Conservation (phyloP, 2,888 invertebrate species). For the Brenthis hecate region DNA sequence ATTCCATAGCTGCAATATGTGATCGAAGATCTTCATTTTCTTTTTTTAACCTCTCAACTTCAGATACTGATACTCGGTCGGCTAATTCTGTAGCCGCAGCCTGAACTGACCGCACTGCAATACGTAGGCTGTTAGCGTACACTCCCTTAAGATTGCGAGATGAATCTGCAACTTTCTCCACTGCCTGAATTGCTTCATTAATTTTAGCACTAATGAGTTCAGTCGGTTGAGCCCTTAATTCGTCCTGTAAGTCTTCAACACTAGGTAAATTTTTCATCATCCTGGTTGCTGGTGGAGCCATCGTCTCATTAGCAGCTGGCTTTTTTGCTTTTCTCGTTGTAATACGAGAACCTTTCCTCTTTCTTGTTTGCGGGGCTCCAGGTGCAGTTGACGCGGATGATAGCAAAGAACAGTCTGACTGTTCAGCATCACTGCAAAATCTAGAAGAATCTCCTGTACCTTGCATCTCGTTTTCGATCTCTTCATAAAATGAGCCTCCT, state of each 20-base stretch:
- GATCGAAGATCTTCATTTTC: neutral
- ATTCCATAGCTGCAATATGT: neutral
- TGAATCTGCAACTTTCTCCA: conserved; percentile 1
- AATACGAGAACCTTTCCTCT: no score
- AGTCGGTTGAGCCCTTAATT: neutral
- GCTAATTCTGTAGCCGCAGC: neutral
- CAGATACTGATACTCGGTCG: neutral
- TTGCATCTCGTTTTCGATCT: neutral
- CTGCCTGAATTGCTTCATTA: neutral
- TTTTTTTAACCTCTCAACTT: neutral
- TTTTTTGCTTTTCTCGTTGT: no score
- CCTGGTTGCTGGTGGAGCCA: no score
- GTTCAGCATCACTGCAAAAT: no score
- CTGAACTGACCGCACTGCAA: neutral
- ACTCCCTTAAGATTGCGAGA: conserved; percentile 1
- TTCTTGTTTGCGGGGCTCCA: no score
- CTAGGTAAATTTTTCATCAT: neutral
- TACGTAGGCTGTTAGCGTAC: neutral
- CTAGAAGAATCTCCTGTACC: no score
- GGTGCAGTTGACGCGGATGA: no score
- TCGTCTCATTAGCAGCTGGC: no score
- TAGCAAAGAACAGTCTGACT: no score
- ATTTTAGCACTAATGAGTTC: neutral
- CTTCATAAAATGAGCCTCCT: neutral
- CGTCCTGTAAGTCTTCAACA: neutral